A percentile compares a stretch with the other conserved stretches of the same genome.
Conservation (phyloP, 2,888 invertebrate genomes). For the Agonum fuliginosum region DNA sequence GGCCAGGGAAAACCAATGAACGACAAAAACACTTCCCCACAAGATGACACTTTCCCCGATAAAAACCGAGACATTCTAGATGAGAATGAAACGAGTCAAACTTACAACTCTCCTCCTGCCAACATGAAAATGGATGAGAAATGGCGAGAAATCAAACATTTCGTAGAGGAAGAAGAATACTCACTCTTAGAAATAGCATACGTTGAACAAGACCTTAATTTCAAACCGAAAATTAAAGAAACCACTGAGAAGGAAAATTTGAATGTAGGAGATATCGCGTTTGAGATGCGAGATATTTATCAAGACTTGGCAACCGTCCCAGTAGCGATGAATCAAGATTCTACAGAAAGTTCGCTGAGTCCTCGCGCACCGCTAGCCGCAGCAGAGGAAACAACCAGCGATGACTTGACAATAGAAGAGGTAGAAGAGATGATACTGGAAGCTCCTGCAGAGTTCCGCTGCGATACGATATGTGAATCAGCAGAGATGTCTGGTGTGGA, state of each 20-base stretch:
- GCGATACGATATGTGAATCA: conserved; percentile 8
- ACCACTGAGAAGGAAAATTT: not conserved
- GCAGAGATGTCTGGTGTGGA: not conserved
- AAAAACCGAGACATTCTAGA: conserved; percentile 36
- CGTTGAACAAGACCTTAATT: not conserved
- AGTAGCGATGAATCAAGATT: not conserved
- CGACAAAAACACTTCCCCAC: conserved; percentile 28
- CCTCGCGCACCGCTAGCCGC: conserved; percentile 54
- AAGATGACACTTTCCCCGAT: not conserved
- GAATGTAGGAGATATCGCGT: conserved; percentile 6
- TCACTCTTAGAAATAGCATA: conserved; percentile 38
- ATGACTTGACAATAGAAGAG: conserved; percentile 40
- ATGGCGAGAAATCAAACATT: conserved; percentile 50
- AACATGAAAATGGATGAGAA: conserved; percentile 43
- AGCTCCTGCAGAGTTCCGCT: conserved; percentile 66
- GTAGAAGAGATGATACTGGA: conserved; percentile 64
- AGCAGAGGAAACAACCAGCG: conserved; percentile 29
- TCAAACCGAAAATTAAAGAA: not conserved
- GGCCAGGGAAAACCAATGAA: not conserved
- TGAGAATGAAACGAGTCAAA: conserved; percentile 15
- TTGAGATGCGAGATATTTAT: conserved; percentile 53
- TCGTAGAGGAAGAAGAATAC: conserved; percentile 52
- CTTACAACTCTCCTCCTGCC: too few relatives aligned
- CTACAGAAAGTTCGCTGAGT: conserved; percentile 44
- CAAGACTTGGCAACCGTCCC: conserved; percentile 42